phyloP scores from a whole-genome alignment of 2,888 invertebrate species.

The Drosophila maculinotata region DNA sequence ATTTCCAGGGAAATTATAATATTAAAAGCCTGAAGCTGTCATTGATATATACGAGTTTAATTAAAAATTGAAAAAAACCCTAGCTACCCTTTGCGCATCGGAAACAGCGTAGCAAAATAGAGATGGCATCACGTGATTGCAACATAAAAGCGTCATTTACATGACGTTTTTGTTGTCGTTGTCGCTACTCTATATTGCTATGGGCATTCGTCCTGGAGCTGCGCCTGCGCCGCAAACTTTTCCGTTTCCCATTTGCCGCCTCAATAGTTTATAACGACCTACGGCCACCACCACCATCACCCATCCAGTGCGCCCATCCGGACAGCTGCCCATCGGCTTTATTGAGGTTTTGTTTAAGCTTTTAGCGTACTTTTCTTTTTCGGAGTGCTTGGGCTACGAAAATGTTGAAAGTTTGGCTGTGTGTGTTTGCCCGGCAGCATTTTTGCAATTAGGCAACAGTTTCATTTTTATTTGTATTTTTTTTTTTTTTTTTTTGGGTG shows the following conservation, averaged over 20 bases:
- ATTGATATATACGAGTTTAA: too few relatives aligned
- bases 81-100: too few relatives aligned
- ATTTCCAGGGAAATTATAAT: too few relatives aligned
- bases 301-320: not conserved
- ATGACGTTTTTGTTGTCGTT: constrained; percentile 51
- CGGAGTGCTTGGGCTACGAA: constrained; percentile 27
- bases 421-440: constrained; percentile 74
- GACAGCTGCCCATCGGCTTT: constrained; percentile 57
- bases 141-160: constrained; percentile 79
- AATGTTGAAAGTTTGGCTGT: constrained; percentile 53
- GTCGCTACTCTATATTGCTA: constrained; percentile 21
- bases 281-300: not conserved
- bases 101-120: constrained; percentile 8
- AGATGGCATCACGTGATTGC: constrained; percentile 65
- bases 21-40: too few relatives aligned
- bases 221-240: constrained; percentile 78
- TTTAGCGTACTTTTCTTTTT: constrained; percentile 73
- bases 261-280: constrained; percentile 70
- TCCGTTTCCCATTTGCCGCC: constrained; percentile 77
- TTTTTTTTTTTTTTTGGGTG: constrained; percentile 25
- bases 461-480: constrained; percentile 55
- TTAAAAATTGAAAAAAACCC: too few relatives aligned
- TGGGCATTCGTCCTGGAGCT: constrained; percentile 32
- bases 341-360: constrained; percentile 81
- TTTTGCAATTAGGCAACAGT: constrained; percentile 81